Conservation (phyloP, 2,113 vertebrate genomes). For the Smithornis capensis region DNA sequence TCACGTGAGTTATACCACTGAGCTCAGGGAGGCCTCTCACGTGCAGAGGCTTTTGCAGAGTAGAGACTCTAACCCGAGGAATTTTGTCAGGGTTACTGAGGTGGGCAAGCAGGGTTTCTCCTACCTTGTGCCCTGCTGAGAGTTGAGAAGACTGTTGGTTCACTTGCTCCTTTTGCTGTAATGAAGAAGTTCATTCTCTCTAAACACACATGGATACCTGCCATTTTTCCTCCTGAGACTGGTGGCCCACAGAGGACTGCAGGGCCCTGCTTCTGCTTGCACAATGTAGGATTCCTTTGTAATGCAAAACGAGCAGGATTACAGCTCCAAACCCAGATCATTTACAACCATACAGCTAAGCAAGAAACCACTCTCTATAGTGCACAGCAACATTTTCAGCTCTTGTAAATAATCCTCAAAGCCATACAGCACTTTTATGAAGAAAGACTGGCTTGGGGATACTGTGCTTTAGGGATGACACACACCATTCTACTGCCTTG, state of each 20-base stretch:
- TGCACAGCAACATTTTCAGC: neutral
- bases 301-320: neutral
- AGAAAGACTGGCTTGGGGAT: neutral
- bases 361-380: neutral
- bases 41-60: neutral
- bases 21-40: neutral
- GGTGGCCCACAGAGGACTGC: neutral
- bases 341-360: neutral
- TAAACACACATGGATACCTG: neutral
- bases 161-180: neutral
- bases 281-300: neutral
- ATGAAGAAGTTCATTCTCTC: neutral
- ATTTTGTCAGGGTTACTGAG: neutral
- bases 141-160: neutral
- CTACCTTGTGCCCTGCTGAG: neutral
- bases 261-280: neutral
- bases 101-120: neutral
- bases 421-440: neutral
- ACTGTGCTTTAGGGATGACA: neutral
- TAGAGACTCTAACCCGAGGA: neutral
- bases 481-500: neutral
- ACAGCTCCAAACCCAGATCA: neutral
- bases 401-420: neutral
- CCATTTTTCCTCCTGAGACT: neutral
- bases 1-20: neutral